Conservation (phyloP, 2,113 vertebrate species). For the Scatophagus argus region DNA sequence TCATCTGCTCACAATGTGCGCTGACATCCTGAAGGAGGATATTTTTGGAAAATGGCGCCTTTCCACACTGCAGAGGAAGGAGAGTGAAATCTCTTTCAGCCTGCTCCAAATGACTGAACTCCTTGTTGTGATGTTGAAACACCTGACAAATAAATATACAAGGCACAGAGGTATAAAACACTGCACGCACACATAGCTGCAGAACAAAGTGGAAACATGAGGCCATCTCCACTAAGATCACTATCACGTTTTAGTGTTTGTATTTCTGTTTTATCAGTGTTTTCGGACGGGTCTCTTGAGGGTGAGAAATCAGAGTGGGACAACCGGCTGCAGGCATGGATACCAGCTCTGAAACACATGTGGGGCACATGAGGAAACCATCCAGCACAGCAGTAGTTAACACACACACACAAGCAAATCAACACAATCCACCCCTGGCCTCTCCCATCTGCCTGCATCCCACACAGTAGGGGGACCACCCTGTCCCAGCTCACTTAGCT, state of each 20-base stretch:
- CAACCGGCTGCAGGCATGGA: slow-evolving; percentile 30
- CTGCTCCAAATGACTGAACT: slow-evolving; percentile 19
- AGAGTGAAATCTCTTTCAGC: slow-evolving; percentile 25
- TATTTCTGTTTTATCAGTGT: slow-evolving; percentile 33
- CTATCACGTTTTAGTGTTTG: background rate
- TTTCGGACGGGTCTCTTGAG: slow-evolving; percentile 19
- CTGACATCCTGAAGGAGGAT: slow-evolving; percentile 13
- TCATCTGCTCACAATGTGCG: slow-evolving; percentile 64
- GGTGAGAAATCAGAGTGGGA: slow-evolving; percentile 30
- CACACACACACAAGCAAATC: slow-evolving; percentile 47
- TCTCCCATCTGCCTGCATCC: slow-evolving; percentile 32
- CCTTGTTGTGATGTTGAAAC: slow-evolving; percentile 15
- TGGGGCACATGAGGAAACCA: slow-evolving; percentile 66
- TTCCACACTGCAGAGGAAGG: background rate
- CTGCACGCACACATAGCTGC: slow-evolving; percentile 21
- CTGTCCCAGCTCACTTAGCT: slow-evolving; percentile 22
- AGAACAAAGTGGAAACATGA: slow-evolving; percentile 6
- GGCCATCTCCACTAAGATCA: slow-evolving; percentile 2
- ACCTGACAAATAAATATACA: slow-evolving; percentile 54
- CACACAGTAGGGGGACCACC: slow-evolving; percentile 49
- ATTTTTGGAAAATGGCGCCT: slow-evolving; percentile 44
- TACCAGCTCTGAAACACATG: slow-evolving; percentile 32
- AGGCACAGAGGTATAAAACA: background rate
- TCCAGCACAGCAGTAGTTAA: slow-evolving; percentile 59
- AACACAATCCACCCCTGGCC: slow-evolving; percentile 24